These are phyloP conservation scores for Drosophila villosipedis DNA, from an alignment of 2,888 invertebrate species.

Conservation along the genomic window DNA sequence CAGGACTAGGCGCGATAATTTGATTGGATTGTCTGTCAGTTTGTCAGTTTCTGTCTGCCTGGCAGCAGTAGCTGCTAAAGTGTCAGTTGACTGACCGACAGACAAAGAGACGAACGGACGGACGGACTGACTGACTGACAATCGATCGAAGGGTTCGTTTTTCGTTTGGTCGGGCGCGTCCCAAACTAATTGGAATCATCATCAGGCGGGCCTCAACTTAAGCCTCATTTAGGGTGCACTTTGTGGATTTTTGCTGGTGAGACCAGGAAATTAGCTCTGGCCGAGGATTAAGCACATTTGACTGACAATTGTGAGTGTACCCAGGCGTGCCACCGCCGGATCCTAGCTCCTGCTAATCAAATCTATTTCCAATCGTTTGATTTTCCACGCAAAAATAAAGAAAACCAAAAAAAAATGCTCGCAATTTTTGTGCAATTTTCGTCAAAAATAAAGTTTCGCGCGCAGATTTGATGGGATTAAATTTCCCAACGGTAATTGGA, in stretches of 20 bases:
- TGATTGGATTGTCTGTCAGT: constrained; percentile 83
- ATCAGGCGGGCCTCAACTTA: constrained; percentile 84
- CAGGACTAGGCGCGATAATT: constrained; percentile 82
- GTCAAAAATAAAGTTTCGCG: constrained; percentile 63
- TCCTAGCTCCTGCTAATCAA: constrained; percentile 78
- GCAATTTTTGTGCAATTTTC: constrained; percentile 66
- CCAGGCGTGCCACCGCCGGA: constrained; percentile 13
- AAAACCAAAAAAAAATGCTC: constrained; percentile 7
- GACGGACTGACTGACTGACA: constrained; percentile 53
- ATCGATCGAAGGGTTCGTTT: constrained; percentile 66
- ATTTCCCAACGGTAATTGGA: constrained; percentile 75
- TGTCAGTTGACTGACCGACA: constrained; percentile 72
- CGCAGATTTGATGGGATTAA: constrained; percentile 83
- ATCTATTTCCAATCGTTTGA: constrained; percentile 85
- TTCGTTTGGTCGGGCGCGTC: constrained; percentile 16
- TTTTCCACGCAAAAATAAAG: constrained; percentile 62
- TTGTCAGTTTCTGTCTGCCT: constrained; percentile 25
- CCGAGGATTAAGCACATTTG: constrained; percentile 78
- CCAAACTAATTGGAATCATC: constrained; percentile 85
- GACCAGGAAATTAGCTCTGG: constrained; percentile 80
- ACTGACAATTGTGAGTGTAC: constrained; percentile 81
- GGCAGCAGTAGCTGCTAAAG: constrained; percentile 50
- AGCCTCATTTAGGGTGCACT: constrained; percentile 85
- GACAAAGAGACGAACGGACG: constrained; percentile 8
- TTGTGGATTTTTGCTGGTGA: constrained; percentile 84